phyloP scores from a whole-genome alignment of 2,113 vertebrate genomes.

The Erythrocebus patas region DNA sequence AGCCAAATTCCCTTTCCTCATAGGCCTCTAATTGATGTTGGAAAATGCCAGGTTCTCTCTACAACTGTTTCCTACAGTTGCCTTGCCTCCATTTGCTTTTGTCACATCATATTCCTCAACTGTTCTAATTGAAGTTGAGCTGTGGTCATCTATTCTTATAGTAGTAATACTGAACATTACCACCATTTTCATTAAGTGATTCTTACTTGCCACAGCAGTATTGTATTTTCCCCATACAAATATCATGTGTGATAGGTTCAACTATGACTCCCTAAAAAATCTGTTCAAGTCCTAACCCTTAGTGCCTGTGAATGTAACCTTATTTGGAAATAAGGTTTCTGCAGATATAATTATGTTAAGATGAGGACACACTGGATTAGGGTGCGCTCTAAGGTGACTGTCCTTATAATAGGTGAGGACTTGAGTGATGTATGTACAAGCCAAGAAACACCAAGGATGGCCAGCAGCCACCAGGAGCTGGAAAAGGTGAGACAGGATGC shows the following conservation, averaged over 20 bases:
- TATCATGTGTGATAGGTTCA: neutral
- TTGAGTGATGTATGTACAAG: neutral
- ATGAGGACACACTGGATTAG: neutral
- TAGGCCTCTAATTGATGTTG: neutral
- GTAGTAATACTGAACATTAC: neutral
- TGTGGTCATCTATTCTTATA: neutral
- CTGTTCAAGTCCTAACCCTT: neutral
- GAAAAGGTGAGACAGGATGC: neutral
- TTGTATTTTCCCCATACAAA: neutral
- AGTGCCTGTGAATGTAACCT: no score
- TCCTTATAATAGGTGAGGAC: neutral
- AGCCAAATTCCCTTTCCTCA: neutral
- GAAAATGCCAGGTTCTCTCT: neutral
- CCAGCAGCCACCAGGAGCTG: neutral
- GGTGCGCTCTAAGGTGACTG: neutral
- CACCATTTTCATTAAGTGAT: neutral
- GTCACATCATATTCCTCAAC: neutral
- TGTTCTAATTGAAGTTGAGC: neutral
- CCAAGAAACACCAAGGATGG: neutral
- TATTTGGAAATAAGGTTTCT: neutral
- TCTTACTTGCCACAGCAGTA: neutral
- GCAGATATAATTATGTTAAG: neutral
- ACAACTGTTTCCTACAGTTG: neutral
- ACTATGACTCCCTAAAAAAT: neutral
- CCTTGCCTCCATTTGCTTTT: neutral